phyloP scores from a whole-genome alignment of 2,888 invertebrate species.

The Eumerus sabulonum region DNA sequence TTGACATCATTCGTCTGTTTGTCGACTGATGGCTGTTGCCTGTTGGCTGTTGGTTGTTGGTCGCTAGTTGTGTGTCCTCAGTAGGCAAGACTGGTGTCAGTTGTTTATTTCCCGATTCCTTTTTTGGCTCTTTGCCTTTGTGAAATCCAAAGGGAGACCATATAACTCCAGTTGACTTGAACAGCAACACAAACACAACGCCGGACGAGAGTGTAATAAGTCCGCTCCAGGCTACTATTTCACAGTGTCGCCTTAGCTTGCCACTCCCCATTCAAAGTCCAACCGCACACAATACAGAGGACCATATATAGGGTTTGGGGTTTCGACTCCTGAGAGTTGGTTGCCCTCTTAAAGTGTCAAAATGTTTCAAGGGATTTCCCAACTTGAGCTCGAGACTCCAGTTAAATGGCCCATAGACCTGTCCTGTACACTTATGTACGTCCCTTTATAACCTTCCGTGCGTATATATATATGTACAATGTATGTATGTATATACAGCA shows the following conservation, averaged over 20 bases:
- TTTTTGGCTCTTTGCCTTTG: conserved; percentile 12
- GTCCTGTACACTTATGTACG: not conserved
- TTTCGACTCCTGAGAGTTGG: no score
- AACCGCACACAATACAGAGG: not conserved
- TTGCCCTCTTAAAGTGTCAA: conserved; percentile 64
- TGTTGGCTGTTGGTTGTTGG: no score
- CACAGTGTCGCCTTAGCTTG: conserved; percentile 49
- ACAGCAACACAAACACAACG: conserved; percentile 40
- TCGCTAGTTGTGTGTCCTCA: conserved; percentile 13
- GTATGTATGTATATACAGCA: not conserved
- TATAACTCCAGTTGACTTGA: conserved; percentile 52
- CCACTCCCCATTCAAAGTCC: conserved; percentile 1
- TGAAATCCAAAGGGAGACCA: conserved; percentile 41
- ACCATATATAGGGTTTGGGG: not conserved
- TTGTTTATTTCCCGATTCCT: conserved; percentile 11
- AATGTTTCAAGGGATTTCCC: conserved; percentile 55
- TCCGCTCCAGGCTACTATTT: conserved; percentile 53
- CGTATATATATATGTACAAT: no score
- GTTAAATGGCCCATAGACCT: conserved; percentile 61
- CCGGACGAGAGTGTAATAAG: conserved; percentile 46
- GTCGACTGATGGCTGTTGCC: no score
- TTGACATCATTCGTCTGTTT: no score
- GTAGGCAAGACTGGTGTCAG: conserved; percentile 44
- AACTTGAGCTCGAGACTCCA: conserved; percentile 29
- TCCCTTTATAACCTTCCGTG: no score